Base-by-base conservation (phyloP, 2,888 invertebrate genomes). In the Molorchus minor region DNA sequence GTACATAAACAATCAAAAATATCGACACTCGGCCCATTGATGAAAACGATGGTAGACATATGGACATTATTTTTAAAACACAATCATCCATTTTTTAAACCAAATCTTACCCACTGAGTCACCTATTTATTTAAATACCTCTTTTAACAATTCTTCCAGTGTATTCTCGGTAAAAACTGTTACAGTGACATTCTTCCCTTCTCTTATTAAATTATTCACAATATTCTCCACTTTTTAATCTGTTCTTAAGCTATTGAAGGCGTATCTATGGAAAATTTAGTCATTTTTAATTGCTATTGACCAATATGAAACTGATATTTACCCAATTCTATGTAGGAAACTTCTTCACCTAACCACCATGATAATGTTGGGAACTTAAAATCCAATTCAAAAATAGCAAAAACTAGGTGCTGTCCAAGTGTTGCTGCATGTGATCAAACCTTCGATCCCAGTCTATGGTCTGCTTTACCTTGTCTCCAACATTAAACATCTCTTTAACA, bases 391-490 rank as follows among this genome's bases (percentile, higher is more conserved):
- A 92, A 84, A 44, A 94, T 79, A 0, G 93, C 93, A 8, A 93
- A 90, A 16, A 95, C 84, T 20, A 95, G 83, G 80, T 95, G 94
- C 75, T 94, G 94, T 0, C 92, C 92, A 73, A 92, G 82, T 95
- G 94, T 74, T 94, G 94, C 75, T 94, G 94, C 94, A 94, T 95
- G 74, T 94, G 92, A 77, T 94, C 94, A 75, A 92, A 88, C 47
- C 94, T 82, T 58, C 93, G 83, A 0, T 84, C 79, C 94, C 94
- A 95, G 76, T 94, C 86, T 3, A 94, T 75, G 17, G 76, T 81
- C 74, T 91, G 86, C 7, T 81, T 77, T 0, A 92, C 92, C 35
- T 81, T 77, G 0, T 85, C 80, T 0, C 91, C 92, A 16, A 84
- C 80, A 35, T 84, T 81, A 4, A 94, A 77, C 0, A 89, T 86